These are phyloP conservation scores for Schizaphis graminum DNA, from an alignment of 2,888 invertebrate genomes.

Conservation along the genomic window DNA sequence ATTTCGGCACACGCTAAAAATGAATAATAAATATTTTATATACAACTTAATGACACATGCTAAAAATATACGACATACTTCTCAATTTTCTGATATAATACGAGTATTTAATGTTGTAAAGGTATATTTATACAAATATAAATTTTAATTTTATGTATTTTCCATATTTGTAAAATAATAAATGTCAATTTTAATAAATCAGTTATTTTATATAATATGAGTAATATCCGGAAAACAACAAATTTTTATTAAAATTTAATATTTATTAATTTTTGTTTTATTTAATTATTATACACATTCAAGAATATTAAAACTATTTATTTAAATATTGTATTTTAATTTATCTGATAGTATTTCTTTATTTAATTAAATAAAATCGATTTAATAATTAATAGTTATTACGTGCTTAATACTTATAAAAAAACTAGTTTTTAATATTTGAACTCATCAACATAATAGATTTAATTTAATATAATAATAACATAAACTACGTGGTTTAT, in stretches of 20 bases:
- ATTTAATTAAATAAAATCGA: background rate
- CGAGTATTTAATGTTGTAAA: background rate
- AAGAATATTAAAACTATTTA: background rate
- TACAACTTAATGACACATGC: background rate
- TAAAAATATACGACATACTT: background rate
- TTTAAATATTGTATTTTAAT: background rate
- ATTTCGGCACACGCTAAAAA: background rate
- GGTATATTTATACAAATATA: background rate
- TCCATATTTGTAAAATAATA: background rate
- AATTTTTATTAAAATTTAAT: background rate
- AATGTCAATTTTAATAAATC: background rate
- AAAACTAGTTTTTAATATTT: background rate
- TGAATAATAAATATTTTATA: background rate
- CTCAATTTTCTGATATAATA: background rate
- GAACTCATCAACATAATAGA: background rate
- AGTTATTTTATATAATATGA: background rate
- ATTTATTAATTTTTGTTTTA: background rate
- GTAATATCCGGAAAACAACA: background rate
- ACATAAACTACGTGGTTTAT: background rate
- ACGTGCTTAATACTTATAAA: background rate
- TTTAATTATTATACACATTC: background rate
- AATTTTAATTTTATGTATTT: background rate
- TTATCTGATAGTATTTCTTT: background rate
- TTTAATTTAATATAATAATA: background rate
- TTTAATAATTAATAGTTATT: background rate